Evolutionary conservation across 2,888 invertebrate genomes (phyloP).

Genomic region (Parasteatoda lunata): DNA sequence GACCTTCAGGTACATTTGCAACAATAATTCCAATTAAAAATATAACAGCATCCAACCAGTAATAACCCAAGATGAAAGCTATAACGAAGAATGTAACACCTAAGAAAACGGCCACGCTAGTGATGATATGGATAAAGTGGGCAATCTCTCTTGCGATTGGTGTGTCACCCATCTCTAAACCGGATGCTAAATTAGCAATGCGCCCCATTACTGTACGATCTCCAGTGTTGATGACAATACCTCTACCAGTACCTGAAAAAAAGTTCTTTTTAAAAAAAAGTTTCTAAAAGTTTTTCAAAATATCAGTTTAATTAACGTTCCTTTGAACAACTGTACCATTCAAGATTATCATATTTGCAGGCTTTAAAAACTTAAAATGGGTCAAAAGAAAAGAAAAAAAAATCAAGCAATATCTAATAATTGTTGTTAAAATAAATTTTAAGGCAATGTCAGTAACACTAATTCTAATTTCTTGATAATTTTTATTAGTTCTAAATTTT

Average conservation of each 20-base stretch:
- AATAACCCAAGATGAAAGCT: conserved; percentile 96
- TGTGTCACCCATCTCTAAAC: conserved; percentile 95
- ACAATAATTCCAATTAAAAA: conserved; percentile 99
- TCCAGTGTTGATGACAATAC: conserved; percentile 94
- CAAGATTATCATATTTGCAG: too few species aligned
- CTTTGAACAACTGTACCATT: too few species aligned
- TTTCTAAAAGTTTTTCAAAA: too few species aligned
- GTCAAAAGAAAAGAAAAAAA: too few species aligned
- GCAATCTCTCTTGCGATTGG: conserved; percentile 99
- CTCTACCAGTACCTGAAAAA: conserved; percentile 82
- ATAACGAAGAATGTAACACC: conserved; percentile 98
- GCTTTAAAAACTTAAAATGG: too few species aligned
- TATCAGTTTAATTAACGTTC: too few species aligned
- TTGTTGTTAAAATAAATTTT: too few species aligned
- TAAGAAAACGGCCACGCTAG: conserved; percentile 94
- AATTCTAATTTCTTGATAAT: too few species aligned
- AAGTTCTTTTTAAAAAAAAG: too few species aligned
- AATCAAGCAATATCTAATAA: too few species aligned
- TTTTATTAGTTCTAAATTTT: too few species aligned
- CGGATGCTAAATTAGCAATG: conserved; percentile 94
- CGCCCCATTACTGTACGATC: conserved; percentile 98
- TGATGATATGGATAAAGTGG: conserved; percentile 99
- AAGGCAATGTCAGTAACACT: too few species aligned
- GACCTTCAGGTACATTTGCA: conserved; percentile 99
- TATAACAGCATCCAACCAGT: conserved; percentile 99